Evolutionary conservation across 2,888 invertebrate genomes (phyloP).

Genomic region (Drosophila fungiperda): DNA sequence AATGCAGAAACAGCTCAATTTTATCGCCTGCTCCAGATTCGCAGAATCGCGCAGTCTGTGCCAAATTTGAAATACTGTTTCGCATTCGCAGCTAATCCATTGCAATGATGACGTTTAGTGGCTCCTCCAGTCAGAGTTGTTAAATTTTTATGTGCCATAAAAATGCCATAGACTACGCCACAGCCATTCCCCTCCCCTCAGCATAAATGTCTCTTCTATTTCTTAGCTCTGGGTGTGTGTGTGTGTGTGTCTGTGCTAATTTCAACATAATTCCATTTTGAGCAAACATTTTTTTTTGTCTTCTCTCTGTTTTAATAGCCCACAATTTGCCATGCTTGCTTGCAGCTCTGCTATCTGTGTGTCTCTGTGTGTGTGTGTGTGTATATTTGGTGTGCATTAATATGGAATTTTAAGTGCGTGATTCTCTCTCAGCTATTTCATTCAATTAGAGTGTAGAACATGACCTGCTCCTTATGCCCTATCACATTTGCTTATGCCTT

Average conservation of each 20-base stretch:
- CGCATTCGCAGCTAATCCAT: conserved; percentile 69
- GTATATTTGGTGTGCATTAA: conserved; percentile 57
- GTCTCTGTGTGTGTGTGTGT: conserved; percentile 14
- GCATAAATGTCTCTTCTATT: conserved; percentile 7
- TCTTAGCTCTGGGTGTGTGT: neutral
- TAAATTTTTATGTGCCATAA: conserved; percentile 72
- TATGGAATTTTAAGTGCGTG: conserved; percentile 70
- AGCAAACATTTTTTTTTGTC: conserved; percentile 20
- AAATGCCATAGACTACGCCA: conserved; percentile 26
- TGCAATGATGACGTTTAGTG: conserved; percentile 74
- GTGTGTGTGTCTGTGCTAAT: conserved; percentile 60
- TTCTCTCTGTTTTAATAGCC: conserved; percentile 54
- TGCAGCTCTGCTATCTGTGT: no score
- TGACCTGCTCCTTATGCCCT: conserved; percentile 58
- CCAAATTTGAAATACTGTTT: conserved; percentile 50
- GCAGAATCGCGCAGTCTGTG: conserved; percentile 29
- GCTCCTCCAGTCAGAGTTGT: conserved; percentile 63
- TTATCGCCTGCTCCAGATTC: conserved; percentile 62
- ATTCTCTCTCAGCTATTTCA: conserved; percentile 63
- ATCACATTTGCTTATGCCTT: conserved; percentile 69
- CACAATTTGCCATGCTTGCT: conserved; percentile 21
- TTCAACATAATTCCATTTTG: conserved; percentile 65
- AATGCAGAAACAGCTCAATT: conserved; percentile 56
- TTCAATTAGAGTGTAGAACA: conserved; percentile 65
- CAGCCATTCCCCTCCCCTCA: neutral